phyloP scores from a whole-genome alignment of 2,888 invertebrate species.

The Bimastos eiseni region DNA sequence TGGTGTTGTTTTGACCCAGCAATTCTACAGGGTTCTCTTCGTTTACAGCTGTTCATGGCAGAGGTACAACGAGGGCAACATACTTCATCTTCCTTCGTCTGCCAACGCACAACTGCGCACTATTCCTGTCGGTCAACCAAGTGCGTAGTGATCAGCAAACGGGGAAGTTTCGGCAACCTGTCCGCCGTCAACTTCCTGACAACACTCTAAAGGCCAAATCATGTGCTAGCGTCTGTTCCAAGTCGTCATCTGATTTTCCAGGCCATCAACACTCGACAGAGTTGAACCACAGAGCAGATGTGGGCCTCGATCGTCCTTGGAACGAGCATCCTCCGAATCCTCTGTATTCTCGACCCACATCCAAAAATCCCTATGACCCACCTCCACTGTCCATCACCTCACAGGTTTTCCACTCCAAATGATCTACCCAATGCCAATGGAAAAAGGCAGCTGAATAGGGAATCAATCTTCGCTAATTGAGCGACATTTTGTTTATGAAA shows the following conservation, averaged over 20 bases:
- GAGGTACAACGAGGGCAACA: not conserved
- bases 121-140: not conserved
- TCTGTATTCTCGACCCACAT: too few relatives aligned
- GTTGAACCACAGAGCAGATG: not conserved
- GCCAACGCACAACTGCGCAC: not conserved
- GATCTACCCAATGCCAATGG: too few relatives aligned
- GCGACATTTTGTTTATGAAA: not conserved
- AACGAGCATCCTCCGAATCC: too few relatives aligned
- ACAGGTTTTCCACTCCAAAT: too few relatives aligned
- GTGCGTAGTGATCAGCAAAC: not conserved
- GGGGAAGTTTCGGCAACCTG: not conserved
- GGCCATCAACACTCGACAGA: not conserved
- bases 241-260: not conserved
- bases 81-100: not conserved
- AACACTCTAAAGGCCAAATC: not conserved
- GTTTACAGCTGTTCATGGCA: not conserved
- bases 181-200: not conserved
- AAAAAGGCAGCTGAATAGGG: too few relatives aligned
- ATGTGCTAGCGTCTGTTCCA: not conserved
- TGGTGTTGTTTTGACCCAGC: not conserved
- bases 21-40: not conserved
- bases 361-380: too few relatives aligned
- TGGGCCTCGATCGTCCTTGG: too few relatives aligned
- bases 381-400: too few relatives aligned
- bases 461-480: not conserved